phyloP scores from a whole-genome alignment of 2,888 invertebrate species.

The Ornithoptera alexandrae region DNA sequence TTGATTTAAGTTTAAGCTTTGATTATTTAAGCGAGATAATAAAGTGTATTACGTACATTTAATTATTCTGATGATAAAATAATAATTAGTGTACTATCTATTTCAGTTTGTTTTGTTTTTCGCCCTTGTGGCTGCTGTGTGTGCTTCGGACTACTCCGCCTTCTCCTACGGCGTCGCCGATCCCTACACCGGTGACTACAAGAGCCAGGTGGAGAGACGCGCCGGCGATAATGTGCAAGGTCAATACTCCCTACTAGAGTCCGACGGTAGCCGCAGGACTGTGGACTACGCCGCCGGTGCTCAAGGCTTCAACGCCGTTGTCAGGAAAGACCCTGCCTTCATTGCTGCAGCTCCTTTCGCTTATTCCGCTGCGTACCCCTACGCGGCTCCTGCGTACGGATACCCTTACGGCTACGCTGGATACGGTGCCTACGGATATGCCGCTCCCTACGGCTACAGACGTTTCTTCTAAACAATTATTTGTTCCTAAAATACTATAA shows the following conservation, averaged over 20 bases:
- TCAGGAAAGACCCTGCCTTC: constrained; percentile 72
- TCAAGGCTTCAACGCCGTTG: constrained; percentile 80
- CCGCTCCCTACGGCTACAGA: constrained; percentile 43
- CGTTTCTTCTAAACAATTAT: constrained; percentile 42
- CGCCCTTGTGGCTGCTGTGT: constrained; percentile 50
- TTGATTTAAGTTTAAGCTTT: too few relatives aligned
- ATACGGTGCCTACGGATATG: too few relatives aligned
- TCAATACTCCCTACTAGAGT: constrained; percentile 76
- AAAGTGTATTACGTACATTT: too few relatives aligned
- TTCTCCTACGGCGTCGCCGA: constrained; percentile 80
- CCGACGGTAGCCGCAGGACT: constrained; percentile 76
- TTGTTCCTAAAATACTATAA: too few relatives aligned
- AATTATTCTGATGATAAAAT: too few relatives aligned
- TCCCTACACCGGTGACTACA: constrained; percentile 77
- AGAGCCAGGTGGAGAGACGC: constrained; percentile 75
- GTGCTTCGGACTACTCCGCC: constrained; percentile 55
- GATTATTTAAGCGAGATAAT: too few relatives aligned
- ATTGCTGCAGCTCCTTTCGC: constrained; percentile 46
- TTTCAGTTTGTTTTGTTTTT: constrained; percentile 59
- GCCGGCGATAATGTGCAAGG: constrained; percentile 74
- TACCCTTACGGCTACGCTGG: constrained; percentile 17
- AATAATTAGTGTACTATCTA: too few relatives aligned
- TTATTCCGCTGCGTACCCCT: constrained; percentile 41
- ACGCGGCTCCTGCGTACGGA: constrained; percentile 59
- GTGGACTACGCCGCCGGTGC: constrained; percentile 80